Base-by-base conservation (phyloP, 2,888 invertebrate genomes). In the Hylaea fasciaria region DNA sequence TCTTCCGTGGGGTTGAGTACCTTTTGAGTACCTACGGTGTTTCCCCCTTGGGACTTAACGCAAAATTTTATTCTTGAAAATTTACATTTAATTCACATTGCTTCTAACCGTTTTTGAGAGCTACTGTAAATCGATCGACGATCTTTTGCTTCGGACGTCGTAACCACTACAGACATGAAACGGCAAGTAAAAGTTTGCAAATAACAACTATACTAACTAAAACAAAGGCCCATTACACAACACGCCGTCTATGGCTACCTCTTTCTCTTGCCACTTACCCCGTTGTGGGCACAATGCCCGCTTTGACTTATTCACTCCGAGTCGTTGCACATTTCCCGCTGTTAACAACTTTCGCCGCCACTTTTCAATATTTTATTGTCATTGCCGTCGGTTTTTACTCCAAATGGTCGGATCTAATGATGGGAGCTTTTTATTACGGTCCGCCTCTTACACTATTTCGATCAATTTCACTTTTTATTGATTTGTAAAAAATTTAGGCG, bases 321-420 rank as follows among this genome's bases (percentile, higher is more conserved):
- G 17, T 5, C 11, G 46, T 41, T 22, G 35, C n/a, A 17, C 55
- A 51, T 52, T 61, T 61, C 43, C 55, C 51, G 41, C 51, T 35
- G 32, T 17, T 51, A 9, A 47, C 48, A 39, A 59, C 60, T 60
- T 60, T 60, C 60, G 41, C 50, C 13, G 32, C 8, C 32, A 43
- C 45, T 50, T 60, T 50, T 60, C 55, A 59, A 50, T 54, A 49
- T 17, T 14, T 28, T 37, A 14, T 45, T 29, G 32, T 37, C 11
- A 12, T 45, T 39, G 22, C 22, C 3, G 45, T 35, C 35, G 2
- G 16, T 41, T 50, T 17, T 22, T 28, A 29, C 28, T 40, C 2
- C 50, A 28, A 50, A 37, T 10, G 32, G 32, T 32, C 10, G 5
- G 32, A 10, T 2, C 1, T 8, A 32, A 32, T 32, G 32, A 2